These are phyloP conservation scores for Ctenosaura bakeri DNA, from an alignment of 2,797 vertebrate species.

Conservation along the genomic window DNA sequence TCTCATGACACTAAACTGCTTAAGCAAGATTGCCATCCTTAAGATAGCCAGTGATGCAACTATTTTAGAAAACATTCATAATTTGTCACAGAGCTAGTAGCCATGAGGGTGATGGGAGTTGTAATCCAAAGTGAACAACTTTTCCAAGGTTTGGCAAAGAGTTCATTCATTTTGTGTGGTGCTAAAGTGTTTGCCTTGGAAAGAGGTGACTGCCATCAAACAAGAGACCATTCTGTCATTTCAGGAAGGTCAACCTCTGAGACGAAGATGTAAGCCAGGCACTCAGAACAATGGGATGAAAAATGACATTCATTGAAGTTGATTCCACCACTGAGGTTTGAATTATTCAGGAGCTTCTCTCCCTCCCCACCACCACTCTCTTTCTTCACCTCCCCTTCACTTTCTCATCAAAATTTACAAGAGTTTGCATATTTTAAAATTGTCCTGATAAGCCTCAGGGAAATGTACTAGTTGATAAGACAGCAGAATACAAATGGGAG, in stretches of 20 bases:
- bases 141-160: not conserved
- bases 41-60: constrained; percentile 24
- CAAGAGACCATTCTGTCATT: constrained; percentile 44
- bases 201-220: constrained; percentile 59
- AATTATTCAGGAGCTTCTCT: constrained; percentile 66
- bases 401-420: constrained; percentile 57
- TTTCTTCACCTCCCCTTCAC: constrained; percentile 18
- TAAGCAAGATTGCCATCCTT: constrained; percentile 18
- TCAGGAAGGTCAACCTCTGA: constrained; percentile 67
- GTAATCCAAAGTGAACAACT: not conserved
- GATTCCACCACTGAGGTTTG: constrained; percentile 37
- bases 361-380: not conserved
- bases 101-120: not conserved
- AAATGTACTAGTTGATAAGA: constrained; percentile 66
- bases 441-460: constrained; percentile 50
- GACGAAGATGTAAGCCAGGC: constrained; percentile 46
- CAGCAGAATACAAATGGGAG: constrained; percentile 66
- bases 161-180: constrained; percentile 52
- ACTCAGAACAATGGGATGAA: constrained; percentile 31
- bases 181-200: constrained; percentile 48
- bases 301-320: constrained; percentile 55
- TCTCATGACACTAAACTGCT: not conserved
- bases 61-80: not conserved
- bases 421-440: constrained; percentile 69
- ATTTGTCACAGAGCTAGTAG: not conserved